These are phyloP conservation scores for Neoniphon sammara DNA, from an alignment of 2,797 vertebrate genomes.

Conservation along the genomic window DNA sequence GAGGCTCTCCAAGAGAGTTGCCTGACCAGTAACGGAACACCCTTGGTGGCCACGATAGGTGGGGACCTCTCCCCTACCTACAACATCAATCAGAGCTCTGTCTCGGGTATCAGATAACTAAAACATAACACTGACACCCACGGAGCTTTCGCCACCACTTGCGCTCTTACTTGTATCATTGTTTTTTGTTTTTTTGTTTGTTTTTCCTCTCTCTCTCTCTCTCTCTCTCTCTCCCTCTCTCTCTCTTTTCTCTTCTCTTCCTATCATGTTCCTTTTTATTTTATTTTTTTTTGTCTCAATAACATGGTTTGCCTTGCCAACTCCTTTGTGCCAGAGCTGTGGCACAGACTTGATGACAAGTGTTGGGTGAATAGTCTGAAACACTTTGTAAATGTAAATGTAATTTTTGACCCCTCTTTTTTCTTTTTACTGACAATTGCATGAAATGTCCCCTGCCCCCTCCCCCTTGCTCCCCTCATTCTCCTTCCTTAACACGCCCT, in stretches of 20 bases:
- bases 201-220: constrained; percentile 23
- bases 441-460: constrained; percentile 76
- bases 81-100: constrained; percentile 91
- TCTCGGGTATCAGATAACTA: constrained; percentile 99
- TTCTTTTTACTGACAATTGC: constrained; percentile 81
- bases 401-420: constrained; percentile 71
- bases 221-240: not conserved
- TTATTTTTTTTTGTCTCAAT: constrained; percentile 62
- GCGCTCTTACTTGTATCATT: constrained; percentile 81
- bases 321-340: constrained; percentile 80
- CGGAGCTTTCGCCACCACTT: constrained; percentile 81
- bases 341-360: constrained; percentile 83
- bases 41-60: constrained; percentile 88
- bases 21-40: constrained; percentile 95
- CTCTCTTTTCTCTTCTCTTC: constrained; percentile 1
- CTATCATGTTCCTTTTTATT: not conserved
- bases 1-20: constrained; percentile 92
- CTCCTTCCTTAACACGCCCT: constrained; percentile 70
- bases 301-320: constrained; percentile 85
- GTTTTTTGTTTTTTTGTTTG: constrained; percentile 45
- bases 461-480: constrained; percentile 32
- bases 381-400: constrained; percentile 86
- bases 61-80: constrained; percentile 86
- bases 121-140: constrained; percentile 72
- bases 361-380: constrained; percentile 81